These are phyloP conservation scores for Scylla paramamosain DNA, from an alignment of 1,140 invertebrate species.

Conservation along the genomic window DNA sequence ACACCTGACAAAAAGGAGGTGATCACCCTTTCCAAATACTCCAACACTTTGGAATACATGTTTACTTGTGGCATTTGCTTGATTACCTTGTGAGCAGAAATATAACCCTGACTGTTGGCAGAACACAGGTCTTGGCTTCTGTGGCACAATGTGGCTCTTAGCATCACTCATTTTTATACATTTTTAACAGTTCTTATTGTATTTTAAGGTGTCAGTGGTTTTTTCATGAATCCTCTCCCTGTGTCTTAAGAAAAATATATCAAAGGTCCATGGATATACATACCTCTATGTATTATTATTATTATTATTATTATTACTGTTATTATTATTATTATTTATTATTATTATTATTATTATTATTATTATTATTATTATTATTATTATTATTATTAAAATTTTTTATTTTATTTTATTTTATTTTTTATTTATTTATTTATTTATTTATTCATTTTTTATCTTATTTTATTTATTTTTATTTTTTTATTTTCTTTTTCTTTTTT, in stretches of 20 bases:
- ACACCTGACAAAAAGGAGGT: slow-evolving; percentile 62
- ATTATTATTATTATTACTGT: background rate
- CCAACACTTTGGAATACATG: background rate
- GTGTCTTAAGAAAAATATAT: background rate
- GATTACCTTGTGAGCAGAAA: slow-evolving; percentile 54
- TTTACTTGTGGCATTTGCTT: slow-evolving; percentile 30
- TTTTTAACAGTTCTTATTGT: slow-evolving; percentile 49
- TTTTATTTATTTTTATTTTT: background rate
- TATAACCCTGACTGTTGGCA: slow-evolving; percentile 64
- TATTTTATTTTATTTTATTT: background rate
- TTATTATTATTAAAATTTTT: background rate
- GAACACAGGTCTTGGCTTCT: slow-evolving; percentile 65
- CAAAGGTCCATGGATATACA: slow-evolving; percentile 15
- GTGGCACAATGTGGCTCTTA: slow-evolving; percentile 52
- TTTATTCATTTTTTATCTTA: background rate
- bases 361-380: background rate
- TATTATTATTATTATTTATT: background rate
- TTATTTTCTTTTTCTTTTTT: background rate
- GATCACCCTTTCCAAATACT: slow-evolving; percentile 42
- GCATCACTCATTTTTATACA: slow-evolving; percentile 55
- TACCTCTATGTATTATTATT: background rate
- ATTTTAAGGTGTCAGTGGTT: slow-evolving; percentile 24
- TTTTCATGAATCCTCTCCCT: slow-evolving; percentile 1
- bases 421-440: slow-evolving; percentile 17
- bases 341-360: background rate